Conservation (phyloP, 2,113 vertebrate genomes). For the Zapus hudsonius region DNA sequence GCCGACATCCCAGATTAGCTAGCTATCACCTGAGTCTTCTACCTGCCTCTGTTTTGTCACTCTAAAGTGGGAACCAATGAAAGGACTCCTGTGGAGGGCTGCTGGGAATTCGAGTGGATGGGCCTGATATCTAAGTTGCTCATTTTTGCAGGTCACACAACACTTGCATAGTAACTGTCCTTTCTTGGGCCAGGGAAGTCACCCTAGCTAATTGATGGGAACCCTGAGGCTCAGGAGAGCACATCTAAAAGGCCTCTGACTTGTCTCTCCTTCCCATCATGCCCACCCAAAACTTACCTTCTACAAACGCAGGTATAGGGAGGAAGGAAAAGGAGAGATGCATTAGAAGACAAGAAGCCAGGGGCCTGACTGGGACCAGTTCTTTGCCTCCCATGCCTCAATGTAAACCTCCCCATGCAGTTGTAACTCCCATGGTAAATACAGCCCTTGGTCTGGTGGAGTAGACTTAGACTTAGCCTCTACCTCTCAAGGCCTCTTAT, state of each 20-base stretch:
- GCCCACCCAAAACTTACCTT: constrained; percentile 51
- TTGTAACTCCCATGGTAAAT: not conserved
- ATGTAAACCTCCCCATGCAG: not conserved
- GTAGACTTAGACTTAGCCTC: not conserved
- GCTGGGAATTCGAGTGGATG: not conserved
- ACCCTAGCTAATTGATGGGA: not conserved
- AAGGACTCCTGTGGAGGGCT: not conserved
- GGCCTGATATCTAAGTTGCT: not conserved
- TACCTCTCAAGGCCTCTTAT: not conserved
- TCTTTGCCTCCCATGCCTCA: not conserved
- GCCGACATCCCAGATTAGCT: not conserved
- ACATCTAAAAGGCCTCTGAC: not conserved
- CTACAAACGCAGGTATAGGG: not conserved
- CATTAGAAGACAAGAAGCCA: not conserved
- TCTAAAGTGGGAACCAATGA: not conserved
- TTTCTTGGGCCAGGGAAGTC: not conserved
- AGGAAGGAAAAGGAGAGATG: not conserved
- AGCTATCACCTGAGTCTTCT: not conserved
- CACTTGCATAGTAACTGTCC: not conserved
- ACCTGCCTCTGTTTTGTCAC: not conserved
- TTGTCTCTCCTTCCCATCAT: not conserved
- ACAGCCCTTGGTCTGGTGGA: not conserved
- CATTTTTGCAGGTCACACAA: not conserved
- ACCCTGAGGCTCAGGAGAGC: not conserved
- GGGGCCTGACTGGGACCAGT: not conserved